Base-by-base conservation (phyloP, 2,888 invertebrate species). In the Eurytoma californica region DNA sequence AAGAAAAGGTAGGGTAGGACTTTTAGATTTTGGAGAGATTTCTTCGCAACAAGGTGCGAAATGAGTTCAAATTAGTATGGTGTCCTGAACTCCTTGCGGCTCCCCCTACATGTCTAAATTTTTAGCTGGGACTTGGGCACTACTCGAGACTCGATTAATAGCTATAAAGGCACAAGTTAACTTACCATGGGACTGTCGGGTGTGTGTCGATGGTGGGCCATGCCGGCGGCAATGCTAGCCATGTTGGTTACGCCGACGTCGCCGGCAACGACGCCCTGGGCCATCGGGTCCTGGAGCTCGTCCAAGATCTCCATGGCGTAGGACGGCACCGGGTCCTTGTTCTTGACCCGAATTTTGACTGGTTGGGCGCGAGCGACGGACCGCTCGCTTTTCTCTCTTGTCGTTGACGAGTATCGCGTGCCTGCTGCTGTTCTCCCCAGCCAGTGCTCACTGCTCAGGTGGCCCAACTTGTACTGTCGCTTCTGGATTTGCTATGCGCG, bases 301-400 rank as follows among this genome's bases (percentile, higher is more conserved):
- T 90, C 90, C 86, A 87, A 83, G 91, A 92, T 92, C 89, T 93
- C 95, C 95, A 95, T 95, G 91, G 94, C 94, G 93, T 95, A 95
- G 92, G 95, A 94, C 92, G 95, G 95, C 91, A 95, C 94, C 92
- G 95, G 95, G 90, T 95, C 95, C 92, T 95, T 94, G 91, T 95
- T 95, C 94, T 96, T 96, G 91, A 95, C 95, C 93, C 95, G 94
- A 95, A 95, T 95, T 94, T 95, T 95, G 95, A 88, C 72, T 69
- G 75, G 89, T 91, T 85, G 82, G 82, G 78, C 81, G 74, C 68
- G 72, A 72, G 68, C 69, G 77, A 61, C 81, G 82, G 83, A 81
- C 78, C 80, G 68, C 81, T 75, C 83, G 82, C 84, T 77, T 70
- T 16, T 18, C 53, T 68, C 30, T 55, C 28, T 13, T 16, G 28